Conservation (phyloP, 64 coral and sea anemone species). For the Orbicella faveolata region DNA sequence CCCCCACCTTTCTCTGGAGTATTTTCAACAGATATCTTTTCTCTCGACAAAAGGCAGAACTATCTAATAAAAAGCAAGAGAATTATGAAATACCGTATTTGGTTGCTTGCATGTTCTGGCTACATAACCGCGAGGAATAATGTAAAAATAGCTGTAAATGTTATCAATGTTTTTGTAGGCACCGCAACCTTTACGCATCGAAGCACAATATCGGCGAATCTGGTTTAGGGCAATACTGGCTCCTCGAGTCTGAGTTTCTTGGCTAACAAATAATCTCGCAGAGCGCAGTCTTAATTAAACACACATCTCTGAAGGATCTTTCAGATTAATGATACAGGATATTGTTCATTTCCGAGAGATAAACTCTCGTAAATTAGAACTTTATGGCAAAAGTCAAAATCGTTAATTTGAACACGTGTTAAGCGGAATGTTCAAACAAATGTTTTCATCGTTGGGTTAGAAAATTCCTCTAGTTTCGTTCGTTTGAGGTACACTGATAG, state of each 20-base stretch:
- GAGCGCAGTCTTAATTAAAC: constrained; percentile 16
- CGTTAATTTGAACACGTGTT: neutral
- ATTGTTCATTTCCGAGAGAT: constrained; percentile 18
- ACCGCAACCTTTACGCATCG: neutral
- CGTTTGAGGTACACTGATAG: neutral
- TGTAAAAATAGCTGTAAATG: neutral
- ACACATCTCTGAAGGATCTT: neutral
- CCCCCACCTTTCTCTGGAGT: too few relatives aligned
- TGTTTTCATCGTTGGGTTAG: neutral
- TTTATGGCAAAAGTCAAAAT: neutral
- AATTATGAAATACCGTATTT: neutral
- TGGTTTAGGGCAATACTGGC: neutral
- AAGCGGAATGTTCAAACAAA: constrained; percentile 3
- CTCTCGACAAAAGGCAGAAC: neutral
- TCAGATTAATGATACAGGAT: constrained; percentile 23
- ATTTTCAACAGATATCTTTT: too few relatives aligned
- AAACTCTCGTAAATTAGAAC: constrained; percentile 20
- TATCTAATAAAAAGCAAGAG: neutral
- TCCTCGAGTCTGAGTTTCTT: constrained; percentile 7
- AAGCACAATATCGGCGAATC: constrained; percentile 14
- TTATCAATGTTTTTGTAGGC: constrained; percentile 15
- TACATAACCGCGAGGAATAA: neutral
- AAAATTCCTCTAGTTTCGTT: neutral
- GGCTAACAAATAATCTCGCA: neutral
- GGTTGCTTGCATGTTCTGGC: neutral